Evolutionary conservation across 2,797 vertebrate species (phyloP).

Genomic region (Cichlasoma orientale): DNA sequence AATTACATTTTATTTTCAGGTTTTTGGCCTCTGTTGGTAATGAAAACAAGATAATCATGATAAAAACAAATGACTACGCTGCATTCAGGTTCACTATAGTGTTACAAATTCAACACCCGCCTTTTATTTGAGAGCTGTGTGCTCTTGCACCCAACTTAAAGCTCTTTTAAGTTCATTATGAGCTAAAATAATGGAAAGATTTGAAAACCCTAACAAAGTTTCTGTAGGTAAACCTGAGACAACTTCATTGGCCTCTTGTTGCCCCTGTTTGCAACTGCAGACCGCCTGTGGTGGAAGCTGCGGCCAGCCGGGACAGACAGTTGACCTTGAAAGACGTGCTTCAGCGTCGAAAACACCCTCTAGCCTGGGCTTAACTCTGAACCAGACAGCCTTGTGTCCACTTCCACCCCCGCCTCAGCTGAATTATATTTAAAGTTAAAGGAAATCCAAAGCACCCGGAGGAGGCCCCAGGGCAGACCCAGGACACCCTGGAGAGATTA

Average conservation of each 20-base stretch:
- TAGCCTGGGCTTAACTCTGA: neutral
- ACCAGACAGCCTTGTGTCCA: neutral
- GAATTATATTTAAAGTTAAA: neutral
- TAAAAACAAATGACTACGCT: neutral
- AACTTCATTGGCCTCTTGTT: neutral
- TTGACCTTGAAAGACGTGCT: neutral
- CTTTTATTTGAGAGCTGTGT: neutral
- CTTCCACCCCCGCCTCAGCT: neutral
- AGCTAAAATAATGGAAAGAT: neutral
- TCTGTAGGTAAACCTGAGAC: neutral
- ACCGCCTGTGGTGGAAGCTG: neutral
- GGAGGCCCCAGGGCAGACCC: no score
- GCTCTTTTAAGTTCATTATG: neutral
- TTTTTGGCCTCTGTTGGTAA: neutral
- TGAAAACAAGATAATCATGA: fast-evolving
- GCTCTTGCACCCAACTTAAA: neutral
- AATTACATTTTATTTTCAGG: neutral
- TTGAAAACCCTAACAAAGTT: neutral
- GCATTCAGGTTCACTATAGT: neutral
- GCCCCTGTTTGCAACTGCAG: neutral
- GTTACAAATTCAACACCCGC: neutral
- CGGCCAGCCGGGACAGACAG: neutral
- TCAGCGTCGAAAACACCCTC: neutral
- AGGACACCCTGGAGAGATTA: no score
- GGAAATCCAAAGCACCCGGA: neutral